Conservation (phyloP, 1,140 invertebrate genomes). For the Lepidostoma basale region DNA sequence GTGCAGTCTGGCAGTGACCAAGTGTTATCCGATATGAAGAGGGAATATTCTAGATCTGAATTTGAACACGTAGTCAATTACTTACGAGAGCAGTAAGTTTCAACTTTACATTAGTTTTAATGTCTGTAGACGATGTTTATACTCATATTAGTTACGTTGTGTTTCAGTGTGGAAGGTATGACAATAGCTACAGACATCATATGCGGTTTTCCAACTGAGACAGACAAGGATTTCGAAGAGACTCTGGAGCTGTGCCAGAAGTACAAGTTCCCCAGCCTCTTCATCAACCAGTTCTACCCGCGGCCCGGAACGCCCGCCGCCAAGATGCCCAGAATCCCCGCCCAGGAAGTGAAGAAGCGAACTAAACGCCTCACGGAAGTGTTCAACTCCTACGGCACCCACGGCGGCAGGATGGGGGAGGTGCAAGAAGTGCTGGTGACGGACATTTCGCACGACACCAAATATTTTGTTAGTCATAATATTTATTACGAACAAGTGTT, state of each 20-base stretch:
- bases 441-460: slow-evolving; percentile 89
- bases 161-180: slow-evolving; percentile 77
- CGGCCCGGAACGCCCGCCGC: slow-evolving; percentile 95
- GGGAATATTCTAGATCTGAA: slow-evolving; percentile 89
- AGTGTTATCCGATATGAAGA: slow-evolving; percentile 94
- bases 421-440: slow-evolving; percentile 87
- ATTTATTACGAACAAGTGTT: slow-evolving; percentile 95
- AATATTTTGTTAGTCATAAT: slow-evolving; percentile 93
- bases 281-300: slow-evolving; percentile 98
- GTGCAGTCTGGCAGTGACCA: slow-evolving; percentile 96
- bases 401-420: slow-evolving; percentile 75
- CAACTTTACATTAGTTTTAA: not conserved
- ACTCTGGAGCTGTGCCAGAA: slow-evolving; percentile 84
- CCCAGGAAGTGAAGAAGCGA: slow-evolving; percentile 86
- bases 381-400: slow-evolving; percentile 91
- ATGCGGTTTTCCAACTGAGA: slow-evolving; percentile 98
- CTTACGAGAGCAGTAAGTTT: slow-evolving; percentile 71
- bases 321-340: slow-evolving; percentile 78
- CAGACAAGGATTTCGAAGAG: slow-evolving; percentile 86
- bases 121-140: not conserved
- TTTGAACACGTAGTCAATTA: slow-evolving; percentile 91
- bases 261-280: slow-evolving; percentile 92
- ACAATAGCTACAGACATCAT: slow-evolving; percentile 98
- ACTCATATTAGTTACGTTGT: not conserved
- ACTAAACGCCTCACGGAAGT: slow-evolving; percentile 89